Base-by-base conservation (phyloP, 2,888 invertebrate species). In the Caenorhabditis afra region DNA sequence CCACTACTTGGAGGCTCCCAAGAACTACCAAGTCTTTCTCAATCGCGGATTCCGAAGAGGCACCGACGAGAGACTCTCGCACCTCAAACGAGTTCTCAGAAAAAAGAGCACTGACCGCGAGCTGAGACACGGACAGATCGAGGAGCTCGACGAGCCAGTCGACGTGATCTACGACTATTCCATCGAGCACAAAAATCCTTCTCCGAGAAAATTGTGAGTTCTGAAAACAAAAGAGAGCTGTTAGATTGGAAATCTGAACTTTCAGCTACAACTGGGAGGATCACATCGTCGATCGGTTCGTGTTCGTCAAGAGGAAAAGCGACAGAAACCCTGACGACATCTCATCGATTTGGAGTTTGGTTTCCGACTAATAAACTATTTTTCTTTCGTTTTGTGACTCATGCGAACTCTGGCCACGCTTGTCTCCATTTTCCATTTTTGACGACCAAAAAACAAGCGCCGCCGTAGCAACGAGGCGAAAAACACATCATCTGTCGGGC, bases 1-100 rank as follows among this genome's bases (percentile, higher is more conserved):
- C 57, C 71, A 71, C 8, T 49, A 55, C 52, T 23, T 71, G 12
- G 62, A 55, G 16, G 47, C 71, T 47, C 62, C 71, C 16, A 62
- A 71, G 29, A 71, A 64, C 35, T 71, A 71, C 41, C 64, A 58
- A 41, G 57, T 57, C 23, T 29, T 73, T 7, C 14, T 64, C 44
- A 73, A 73, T 23, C 7, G 50, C 8, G 57, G 58, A 11, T 73
- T 73, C 58, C 29, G 45, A 44, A 57, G 64, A 0, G 73, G 57
- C 20, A 64, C 64, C 37, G 44, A 44, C 41, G 53, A 10, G 23
- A 49, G 3, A 18, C n/a, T 18, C 49, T 49, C n/a, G 8, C 16
- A 18, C 11, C 3, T 11, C 3, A n/a, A 49, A 3, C 1, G 7
- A 7, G 3, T 8, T 11, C 4, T 11, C 1, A 35, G 11, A 50